These are phyloP conservation scores for Poeciliopsis turneri DNA, from an alignment of 2,797 vertebrate species.

Conservation along the genomic window DNA sequence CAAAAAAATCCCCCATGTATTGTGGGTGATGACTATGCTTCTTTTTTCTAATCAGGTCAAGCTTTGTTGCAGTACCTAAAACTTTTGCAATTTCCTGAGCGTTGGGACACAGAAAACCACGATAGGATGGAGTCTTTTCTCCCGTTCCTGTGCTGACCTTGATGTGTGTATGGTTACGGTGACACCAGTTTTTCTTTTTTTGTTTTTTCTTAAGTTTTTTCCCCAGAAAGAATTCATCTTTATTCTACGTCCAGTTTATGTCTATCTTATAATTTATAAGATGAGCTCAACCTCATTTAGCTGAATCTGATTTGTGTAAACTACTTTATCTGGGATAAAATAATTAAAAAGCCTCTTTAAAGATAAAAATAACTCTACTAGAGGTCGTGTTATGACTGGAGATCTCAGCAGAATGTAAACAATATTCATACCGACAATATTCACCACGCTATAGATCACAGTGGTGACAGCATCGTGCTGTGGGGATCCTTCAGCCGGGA, in stretches of 20 bases:
- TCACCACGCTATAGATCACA: not conserved
- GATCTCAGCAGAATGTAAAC: not conserved
- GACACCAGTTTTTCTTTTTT: not conserved
- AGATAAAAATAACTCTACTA: not conserved
- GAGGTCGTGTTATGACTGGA: not conserved
- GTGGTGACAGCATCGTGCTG: not conserved
- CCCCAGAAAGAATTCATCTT: not conserved
- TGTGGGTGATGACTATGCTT: not conserved
- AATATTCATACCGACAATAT: not conserved
- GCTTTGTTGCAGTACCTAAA: not conserved
- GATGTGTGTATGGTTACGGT: not conserved
- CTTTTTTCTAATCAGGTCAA: not conserved
- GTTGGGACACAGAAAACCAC: constrained; percentile 14
- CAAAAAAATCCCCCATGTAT: not conserved
- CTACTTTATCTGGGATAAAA: not conserved
- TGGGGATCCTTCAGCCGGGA: not conserved
- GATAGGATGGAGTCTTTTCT: not conserved
- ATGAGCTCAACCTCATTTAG: not conserved
- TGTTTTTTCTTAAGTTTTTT: too few relatives aligned
- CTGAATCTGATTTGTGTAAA: not conserved
- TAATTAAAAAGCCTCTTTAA: not conserved
- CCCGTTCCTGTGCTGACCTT: not conserved
- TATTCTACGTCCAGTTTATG: not conserved
- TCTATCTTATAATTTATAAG: not conserved
- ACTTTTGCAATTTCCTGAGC: constrained; percentile 19